Base-by-base conservation (phyloP, 2,113 vertebrate species). In the Cairina moschata region DNA sequence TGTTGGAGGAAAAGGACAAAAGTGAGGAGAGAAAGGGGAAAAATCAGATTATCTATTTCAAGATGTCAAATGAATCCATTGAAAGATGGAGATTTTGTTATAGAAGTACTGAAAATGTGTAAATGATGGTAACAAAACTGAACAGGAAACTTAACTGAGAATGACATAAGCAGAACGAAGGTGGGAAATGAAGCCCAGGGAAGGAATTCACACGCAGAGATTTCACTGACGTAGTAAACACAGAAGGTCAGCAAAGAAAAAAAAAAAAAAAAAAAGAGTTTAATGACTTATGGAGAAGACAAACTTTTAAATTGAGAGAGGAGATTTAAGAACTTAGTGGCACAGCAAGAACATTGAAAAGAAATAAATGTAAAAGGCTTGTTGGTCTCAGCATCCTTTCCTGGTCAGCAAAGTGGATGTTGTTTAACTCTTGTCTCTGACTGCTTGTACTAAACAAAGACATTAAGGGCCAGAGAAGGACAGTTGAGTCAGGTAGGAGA, bases 331-430 rank as follows among this genome's bases (percentile, higher is more conserved):
- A 73, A 90, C 89, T 96, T 50, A 69, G 77, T 80, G 71, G 58
- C 80, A 73, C 80, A 88, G 73, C 74, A 89, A 59, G 86, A 96
- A 54, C 31, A 40, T 0, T 0, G 40, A 78, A 80, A 56, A 83
- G 59, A 96, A 77, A 93, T 74, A 79, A 96, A 93, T 0, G 3
- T 87, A 68, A 92, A 92, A 85, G 81, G n/a, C 38, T 95, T 77
- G 34, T 59, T 90, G 89, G 92, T 89, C 72, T 65, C 8, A 0
- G 56, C 52, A 65, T 0, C 67, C 67, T 89, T 95, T 87, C 92
- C 82, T 88, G 84, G 55, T 77, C 89, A 80, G 66, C 80, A 52
- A 8, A 0, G 29, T 0, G 2, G 65, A 62, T 0, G 9, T 73
- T 65, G n/a, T 31, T 80, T n/a, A 76, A 3, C n/a, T 94, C 58